phyloP scores from a whole-genome alignment of 2,888 invertebrate species.

The Clepsis dumicolana region DNA sequence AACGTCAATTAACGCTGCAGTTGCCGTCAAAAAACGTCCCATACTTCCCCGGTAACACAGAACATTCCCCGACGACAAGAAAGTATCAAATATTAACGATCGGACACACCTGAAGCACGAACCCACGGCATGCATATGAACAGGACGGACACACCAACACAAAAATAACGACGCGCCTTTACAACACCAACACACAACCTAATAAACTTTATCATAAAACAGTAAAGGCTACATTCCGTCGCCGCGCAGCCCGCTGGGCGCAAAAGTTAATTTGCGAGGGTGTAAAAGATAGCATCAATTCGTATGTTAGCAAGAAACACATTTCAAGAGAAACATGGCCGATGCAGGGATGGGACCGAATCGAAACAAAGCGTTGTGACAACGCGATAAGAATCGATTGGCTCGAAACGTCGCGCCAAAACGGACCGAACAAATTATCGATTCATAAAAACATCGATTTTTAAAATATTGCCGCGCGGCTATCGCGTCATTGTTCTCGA shows the following conservation, averaged over 20 bases:
- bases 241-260: slow-evolving; percentile 46
- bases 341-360: slow-evolving; percentile 74
- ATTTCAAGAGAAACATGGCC: slow-evolving; percentile 83
- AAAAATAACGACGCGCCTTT: slow-evolving; percentile 48
- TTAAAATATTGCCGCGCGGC: slow-evolving; percentile 80
- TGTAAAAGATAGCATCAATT: slow-evolving; percentile 76
- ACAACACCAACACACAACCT: slow-evolving; percentile 44
- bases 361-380: slow-evolving; percentile 85
- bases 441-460: slow-evolving; percentile 86
- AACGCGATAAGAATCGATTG: slow-evolving; percentile 81
- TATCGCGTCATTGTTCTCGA: slow-evolving; percentile 77
- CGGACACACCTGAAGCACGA: slow-evolving; percentile 81
- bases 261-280: slow-evolving; percentile 67
- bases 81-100: slow-evolving; percentile 84
- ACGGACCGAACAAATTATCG: slow-evolving; percentile 84
- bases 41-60: slow-evolving; percentile 5
- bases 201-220: slow-evolving; percentile 47
- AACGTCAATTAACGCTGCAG: slow-evolving; percentile 38
- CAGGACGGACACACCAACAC: slow-evolving; percentile 65
- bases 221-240: slow-evolving; percentile 58
- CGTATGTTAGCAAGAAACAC: slow-evolving; percentile 85
- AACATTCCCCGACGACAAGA: slow-evolving; percentile 68
- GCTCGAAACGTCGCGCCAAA: slow-evolving; percentile 83
- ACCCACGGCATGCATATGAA: slow-evolving; percentile 80
- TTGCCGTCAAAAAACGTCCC: slow-evolving; percentile 25